Percentiles rank a stretch among this genome's conserved stretches.
phyloP scores from a whole-genome alignment of 2,888 invertebrate genomes.

The Xestoiulus laeticollis region DNA sequence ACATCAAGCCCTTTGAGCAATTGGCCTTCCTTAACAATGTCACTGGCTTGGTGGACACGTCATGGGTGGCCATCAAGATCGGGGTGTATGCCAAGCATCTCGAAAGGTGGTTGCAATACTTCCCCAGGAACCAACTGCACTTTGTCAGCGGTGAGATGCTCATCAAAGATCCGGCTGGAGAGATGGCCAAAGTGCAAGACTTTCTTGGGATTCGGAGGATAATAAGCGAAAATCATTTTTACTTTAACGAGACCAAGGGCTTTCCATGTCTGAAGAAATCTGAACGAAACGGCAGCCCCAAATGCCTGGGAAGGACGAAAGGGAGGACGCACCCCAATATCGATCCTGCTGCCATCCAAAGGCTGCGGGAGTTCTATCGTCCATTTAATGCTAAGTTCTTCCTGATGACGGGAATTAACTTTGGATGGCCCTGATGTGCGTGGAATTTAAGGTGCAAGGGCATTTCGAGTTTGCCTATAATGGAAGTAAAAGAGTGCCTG shows the following conservation, averaged over 20 bases:
- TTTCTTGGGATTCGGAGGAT: constrained; percentile 79
- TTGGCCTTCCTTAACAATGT: constrained; percentile 59
- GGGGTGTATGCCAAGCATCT: constrained; percentile 92
- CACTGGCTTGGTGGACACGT: not conserved
- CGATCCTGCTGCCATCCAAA: constrained; percentile 79
- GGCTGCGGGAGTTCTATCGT: constrained; percentile 84
- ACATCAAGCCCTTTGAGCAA: constrained; percentile 73
- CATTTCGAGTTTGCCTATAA: no score
- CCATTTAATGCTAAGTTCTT: constrained; percentile 93
- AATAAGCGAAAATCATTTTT: constrained; percentile 86
- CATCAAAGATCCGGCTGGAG: constrained; percentile 88
- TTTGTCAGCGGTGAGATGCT: constrained; percentile 94
- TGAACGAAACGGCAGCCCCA: constrained; percentile 68
- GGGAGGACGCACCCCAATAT: constrained; percentile 87
- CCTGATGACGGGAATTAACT: constrained; percentile 88
- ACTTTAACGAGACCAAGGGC: constrained; percentile 96
- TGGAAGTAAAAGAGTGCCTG: no score
- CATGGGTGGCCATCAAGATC: constrained; percentile 69
- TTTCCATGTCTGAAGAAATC: constrained; percentile 92
- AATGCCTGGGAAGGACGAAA: constrained; percentile 88
- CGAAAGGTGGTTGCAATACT: constrained; percentile 90
- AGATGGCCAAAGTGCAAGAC: constrained; percentile 84
- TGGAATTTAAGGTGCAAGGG: no score
- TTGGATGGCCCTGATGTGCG: constrained; percentile 98
- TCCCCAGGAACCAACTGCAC: constrained; percentile 88